A percentile compares a stretch with the other conserved stretches of the same genome.
Conservation (phyloP, 2,888 invertebrate species). For the Acanthosepion pharaonis region DNA sequence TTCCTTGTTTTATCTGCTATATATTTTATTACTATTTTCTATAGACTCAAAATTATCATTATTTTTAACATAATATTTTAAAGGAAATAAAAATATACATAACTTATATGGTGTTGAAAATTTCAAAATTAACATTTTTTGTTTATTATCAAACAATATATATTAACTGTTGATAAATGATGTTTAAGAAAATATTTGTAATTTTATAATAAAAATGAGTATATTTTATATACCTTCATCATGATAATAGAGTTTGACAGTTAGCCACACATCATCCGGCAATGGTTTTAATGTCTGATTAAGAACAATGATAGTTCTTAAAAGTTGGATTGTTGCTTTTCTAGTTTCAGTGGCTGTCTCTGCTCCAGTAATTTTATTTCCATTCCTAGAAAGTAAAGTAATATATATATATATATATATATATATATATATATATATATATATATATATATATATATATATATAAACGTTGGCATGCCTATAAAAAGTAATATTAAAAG, state of each 20-base stretch:
- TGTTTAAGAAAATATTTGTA: no score
- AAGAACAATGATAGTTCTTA: constrained; percentile 74
- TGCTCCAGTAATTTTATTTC: constrained; percentile 68
- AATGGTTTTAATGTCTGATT: constrained; percentile 73
- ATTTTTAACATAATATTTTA: no score
- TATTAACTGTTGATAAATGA: no score
- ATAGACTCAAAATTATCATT: no score
- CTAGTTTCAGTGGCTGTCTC: constrained; percentile 70
- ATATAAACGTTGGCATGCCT: neutral
- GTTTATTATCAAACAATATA: no score
- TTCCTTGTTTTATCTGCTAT: no score
- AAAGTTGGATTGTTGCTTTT: constrained; percentile 73
- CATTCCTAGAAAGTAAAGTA: constrained; percentile 62
- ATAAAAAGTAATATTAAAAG: neutral
- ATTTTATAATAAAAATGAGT: no score
- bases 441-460: neutral
- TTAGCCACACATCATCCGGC: constrained; percentile 74
- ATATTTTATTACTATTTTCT: no score
- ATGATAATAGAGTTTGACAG: constrained; percentile 75
- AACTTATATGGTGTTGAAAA: no score
- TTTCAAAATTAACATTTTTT: no score
- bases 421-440: no score
- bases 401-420: neutral
- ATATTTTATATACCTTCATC: constrained; percentile 70
- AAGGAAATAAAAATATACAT: no score